phyloP scores from a whole-genome alignment of 2,113 vertebrate genomes.

The Misgurnus mizolepis region DNA sequence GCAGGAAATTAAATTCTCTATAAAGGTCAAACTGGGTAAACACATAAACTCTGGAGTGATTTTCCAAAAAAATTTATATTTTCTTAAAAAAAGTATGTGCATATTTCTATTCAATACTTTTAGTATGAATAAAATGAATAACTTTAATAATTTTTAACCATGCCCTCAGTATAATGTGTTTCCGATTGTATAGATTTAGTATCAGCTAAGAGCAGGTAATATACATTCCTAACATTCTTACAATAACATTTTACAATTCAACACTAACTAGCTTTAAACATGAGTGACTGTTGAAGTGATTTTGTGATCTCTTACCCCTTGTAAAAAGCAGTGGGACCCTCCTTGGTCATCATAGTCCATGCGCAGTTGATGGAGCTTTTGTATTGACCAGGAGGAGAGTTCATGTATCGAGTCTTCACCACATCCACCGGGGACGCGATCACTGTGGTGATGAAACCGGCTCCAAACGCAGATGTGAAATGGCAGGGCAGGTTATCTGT shows the following conservation, averaged over 20 bases:
- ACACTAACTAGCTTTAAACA: background rate
- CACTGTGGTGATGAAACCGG: constrained; percentile 83
- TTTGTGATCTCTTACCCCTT: constrained; percentile 76
- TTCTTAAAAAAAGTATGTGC: too few species aligned
- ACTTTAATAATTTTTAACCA: too few species aligned
- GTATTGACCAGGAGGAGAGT: constrained; percentile 82
- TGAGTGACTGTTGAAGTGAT: background rate
- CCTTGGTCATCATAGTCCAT: constrained; percentile 81
- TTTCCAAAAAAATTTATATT: too few species aligned
- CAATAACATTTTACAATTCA: background rate
- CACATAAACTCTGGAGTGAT: too few species aligned
- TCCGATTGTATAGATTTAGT: too few species aligned
- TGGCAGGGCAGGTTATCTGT: constrained; percentile 86
- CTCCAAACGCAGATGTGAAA: constrained; percentile 79
- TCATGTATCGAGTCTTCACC: constrained; percentile 87
- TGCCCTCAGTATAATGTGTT: too few species aligned
- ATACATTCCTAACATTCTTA: too few species aligned
- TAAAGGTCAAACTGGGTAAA: too few species aligned
- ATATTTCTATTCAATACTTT: too few species aligned
- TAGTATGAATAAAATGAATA: too few species aligned
- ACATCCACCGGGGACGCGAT: constrained; percentile 85
- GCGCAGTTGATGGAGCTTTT: constrained; percentile 77
- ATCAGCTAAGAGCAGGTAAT: too few species aligned
- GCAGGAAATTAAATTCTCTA: too few species aligned
- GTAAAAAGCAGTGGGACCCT: constrained; percentile 83